A percentile compares a stretch with the other conserved stretches of the same genome.
Conservation (phyloP, 2,113 vertebrate genomes). For the Stictonetta naevosa region DNA sequence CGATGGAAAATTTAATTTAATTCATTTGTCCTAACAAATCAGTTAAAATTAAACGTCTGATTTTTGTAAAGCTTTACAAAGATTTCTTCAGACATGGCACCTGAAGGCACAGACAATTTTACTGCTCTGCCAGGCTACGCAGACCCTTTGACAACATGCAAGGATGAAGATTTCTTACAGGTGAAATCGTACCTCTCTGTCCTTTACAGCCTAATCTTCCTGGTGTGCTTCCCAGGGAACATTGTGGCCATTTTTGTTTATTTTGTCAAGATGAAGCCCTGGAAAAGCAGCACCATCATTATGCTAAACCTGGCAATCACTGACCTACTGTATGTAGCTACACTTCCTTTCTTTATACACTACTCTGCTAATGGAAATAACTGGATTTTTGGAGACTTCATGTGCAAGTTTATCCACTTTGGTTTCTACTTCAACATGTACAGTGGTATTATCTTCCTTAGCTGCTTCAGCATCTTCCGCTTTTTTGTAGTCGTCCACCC, state of each 20-base stretch:
- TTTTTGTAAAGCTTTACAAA: constrained; percentile 40
- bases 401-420: constrained; percentile 88
- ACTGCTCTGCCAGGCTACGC: not conserved
- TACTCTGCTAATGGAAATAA: constrained; percentile 81
- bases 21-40: not conserved
- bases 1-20: not conserved
- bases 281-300: constrained; percentile 88
- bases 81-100: constrained; percentile 16
- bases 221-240: constrained; percentile 72
- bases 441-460: constrained; percentile 90
- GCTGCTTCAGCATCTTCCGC: constrained; percentile 89
- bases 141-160: not conserved
- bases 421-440: constrained; percentile 93
- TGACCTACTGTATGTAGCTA: constrained; percentile 86
- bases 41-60: not conserved
- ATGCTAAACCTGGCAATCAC: constrained; percentile 89
- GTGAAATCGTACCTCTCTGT: not conserved
- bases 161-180: not conserved
- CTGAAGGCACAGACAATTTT: not conserved
- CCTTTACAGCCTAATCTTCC: constrained; percentile 56
- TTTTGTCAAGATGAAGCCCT: constrained; percentile 73
- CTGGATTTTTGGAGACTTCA: constrained; percentile 89
- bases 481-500: constrained; percentile 81
- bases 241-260: constrained; percentile 63
- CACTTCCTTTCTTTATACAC: constrained; percentile 87